These are phyloP conservation scores for Aphelenchoides besseyi DNA, from an alignment of 1,140 invertebrate genomes.

Conservation along the genomic window DNA sequence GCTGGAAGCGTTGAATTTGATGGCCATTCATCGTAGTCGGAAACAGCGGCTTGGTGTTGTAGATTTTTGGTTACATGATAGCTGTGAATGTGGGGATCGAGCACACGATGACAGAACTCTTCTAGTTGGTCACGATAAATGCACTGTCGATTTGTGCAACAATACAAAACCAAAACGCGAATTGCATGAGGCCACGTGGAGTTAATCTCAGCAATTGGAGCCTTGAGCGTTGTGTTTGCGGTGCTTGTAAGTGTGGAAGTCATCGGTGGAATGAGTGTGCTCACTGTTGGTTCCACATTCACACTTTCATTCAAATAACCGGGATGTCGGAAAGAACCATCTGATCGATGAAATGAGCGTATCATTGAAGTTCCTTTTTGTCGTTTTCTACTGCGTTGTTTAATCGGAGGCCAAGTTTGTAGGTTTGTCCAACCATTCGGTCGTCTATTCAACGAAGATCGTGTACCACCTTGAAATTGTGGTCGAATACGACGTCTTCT, in stretches of 20 bases:
- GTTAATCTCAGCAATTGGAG: neutral
- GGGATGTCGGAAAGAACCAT: neutral
- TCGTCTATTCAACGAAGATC: neutral
- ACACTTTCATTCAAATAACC: constrained; percentile 14
- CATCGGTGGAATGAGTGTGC: neutral
- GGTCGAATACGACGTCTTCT: neutral
- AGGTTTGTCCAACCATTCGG: neutral
- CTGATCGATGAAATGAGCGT: neutral
- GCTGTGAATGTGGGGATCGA: neutral
- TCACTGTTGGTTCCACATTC: neutral
- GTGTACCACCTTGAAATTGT: neutral
- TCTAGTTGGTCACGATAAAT: constrained; percentile 12
- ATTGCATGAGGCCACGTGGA: neutral
- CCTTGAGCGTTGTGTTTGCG: neutral
- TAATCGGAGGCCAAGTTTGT: neutral
- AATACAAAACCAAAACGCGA: constrained; percentile 2
- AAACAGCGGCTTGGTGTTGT: neutral
- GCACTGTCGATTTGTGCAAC: constrained; percentile 13
- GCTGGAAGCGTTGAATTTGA: neutral
- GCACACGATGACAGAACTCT: neutral
- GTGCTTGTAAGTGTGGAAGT: neutral
- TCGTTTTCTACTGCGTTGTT: neutral
- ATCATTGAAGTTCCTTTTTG: neutral
- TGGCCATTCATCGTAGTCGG: neutral
- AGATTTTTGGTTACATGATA: neutral